Conservation (phyloP, 1,140 invertebrate genomes). For the Nomia melanderi region DNA sequence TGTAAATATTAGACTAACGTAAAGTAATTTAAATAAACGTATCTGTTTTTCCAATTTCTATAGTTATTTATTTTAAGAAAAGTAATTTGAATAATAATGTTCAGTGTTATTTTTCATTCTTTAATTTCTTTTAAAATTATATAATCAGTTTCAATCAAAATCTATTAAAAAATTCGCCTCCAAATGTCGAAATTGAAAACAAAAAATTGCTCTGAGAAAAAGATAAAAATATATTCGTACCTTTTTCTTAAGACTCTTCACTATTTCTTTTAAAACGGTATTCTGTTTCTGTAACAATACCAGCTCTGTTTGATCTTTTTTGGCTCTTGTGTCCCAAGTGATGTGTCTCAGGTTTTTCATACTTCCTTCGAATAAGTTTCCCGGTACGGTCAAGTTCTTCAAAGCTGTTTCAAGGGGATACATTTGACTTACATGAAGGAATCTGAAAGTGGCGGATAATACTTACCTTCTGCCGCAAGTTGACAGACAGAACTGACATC, state of each 20-base stretch:
- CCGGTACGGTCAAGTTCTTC: slow-evolving; percentile 63
- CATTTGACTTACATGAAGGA: slow-evolving; percentile 11
- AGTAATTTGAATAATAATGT: too few species aligned
- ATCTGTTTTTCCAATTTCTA: too few species aligned
- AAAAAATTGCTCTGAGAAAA: too few species aligned
- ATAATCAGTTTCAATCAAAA: too few species aligned
- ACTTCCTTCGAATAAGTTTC: slow-evolving; percentile 55
- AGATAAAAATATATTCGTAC: slow-evolving; percentile 44
- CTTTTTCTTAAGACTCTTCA: slow-evolving; percentile 69
- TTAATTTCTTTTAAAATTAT: too few species aligned
- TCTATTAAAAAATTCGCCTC: too few species aligned
- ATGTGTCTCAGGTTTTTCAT: slow-evolving; percentile 66
- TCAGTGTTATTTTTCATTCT: too few species aligned
- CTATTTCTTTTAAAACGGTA: slow-evolving; percentile 63
- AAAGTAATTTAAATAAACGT: too few species aligned
- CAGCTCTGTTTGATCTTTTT: slow-evolving; percentile 42
- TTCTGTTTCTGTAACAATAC: slow-evolving; percentile 64
- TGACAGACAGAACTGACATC: slow-evolving; percentile 60
- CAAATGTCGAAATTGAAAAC: too few species aligned
- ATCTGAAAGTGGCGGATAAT: slow-evolving; percentile 18
- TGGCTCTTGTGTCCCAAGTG: slow-evolving; percentile 60
- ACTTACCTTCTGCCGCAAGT: slow-evolving; percentile 61
- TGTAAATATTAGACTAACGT: too few species aligned
- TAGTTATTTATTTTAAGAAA: too few species aligned
- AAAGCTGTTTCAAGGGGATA: slow-evolving; percentile 50